phyloP scores from a whole-genome alignment of 2,888 invertebrate species.

The Polia nebulosa region DNA sequence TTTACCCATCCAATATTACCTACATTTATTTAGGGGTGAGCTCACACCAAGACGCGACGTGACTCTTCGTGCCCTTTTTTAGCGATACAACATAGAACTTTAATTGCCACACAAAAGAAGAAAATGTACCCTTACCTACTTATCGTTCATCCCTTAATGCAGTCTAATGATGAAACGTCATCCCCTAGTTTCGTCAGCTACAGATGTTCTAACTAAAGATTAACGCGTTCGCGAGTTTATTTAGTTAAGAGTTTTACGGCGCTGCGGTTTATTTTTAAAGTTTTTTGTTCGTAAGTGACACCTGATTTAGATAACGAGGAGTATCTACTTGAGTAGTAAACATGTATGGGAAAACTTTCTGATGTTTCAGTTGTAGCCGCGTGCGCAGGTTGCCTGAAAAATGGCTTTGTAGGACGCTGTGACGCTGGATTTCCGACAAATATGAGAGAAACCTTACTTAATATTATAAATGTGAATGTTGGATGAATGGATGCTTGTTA shows the following conservation, averaged over 20 bases:
- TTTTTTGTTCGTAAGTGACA: conserved; percentile 83
- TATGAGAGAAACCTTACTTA: not conserved
- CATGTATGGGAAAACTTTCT: conserved; percentile 54
- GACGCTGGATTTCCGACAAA: not conserved
- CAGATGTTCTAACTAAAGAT: conserved; percentile 85
- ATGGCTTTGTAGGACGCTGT: not conserved
- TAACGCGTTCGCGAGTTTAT: conserved; percentile 86
- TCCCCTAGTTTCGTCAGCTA: conserved; percentile 74
- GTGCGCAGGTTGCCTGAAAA: conserved; percentile 10
- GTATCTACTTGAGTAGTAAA: conserved; percentile 55
- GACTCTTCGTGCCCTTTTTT: no score
- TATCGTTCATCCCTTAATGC: conserved; percentile 42
- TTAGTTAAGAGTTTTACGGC: conserved; percentile 88
- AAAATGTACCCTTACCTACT: not conserved
- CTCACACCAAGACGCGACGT: no score
- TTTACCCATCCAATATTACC: no score
- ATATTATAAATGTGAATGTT: no score
- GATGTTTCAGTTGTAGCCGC: not conserved
- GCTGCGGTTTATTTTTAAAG: conserved; percentile 83
- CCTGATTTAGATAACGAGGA: conserved; percentile 84
- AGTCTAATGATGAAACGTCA: conserved; percentile 74
- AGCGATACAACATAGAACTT: no score
- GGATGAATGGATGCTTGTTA: no score
- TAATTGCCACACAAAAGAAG: no score
- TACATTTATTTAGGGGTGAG: no score